phyloP scores from a whole-genome alignment of 2,797 vertebrate genomes.

The Sebastes melanostomus region DNA sequence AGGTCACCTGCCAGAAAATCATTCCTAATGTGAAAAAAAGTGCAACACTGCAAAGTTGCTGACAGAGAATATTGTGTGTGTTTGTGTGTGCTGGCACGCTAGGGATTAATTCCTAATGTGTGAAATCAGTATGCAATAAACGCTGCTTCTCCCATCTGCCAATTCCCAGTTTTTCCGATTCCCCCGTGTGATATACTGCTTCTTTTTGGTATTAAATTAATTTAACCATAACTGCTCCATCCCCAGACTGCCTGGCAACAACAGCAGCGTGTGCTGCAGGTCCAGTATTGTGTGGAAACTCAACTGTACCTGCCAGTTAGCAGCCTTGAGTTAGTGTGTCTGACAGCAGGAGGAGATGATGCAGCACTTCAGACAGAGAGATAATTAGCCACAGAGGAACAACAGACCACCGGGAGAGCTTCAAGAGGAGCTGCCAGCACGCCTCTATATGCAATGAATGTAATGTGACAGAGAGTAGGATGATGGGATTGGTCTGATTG shows the following conservation, averaged over 20 bases:
- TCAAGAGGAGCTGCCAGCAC: conserved; percentile 11
- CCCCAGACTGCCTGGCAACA: conserved; percentile 30
- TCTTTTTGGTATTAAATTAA: conserved; percentile 33
- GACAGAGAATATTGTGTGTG: not conserved
- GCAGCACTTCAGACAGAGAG: conserved; percentile 49
- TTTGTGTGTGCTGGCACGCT: not conserved
- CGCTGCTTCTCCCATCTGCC: not conserved
- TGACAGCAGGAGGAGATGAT: conserved; percentile 59
- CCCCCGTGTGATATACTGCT: not conserved
- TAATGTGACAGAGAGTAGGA: not conserved
- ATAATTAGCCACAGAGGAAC: conserved; percentile 63
- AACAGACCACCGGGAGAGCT: conserved; percentile 22
- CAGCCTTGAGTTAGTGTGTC: conserved; percentile 20
- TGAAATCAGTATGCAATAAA: conserved; percentile 34
- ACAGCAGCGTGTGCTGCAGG: not conserved
- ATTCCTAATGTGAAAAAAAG: not conserved
- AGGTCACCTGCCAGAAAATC: conserved; percentile 2
- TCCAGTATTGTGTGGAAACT: conserved; percentile 29
- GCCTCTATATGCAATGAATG: not conserved
- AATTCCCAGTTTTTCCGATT: conserved; percentile 6
- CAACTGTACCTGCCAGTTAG: conserved; percentile 9
- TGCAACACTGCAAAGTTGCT: not conserved
- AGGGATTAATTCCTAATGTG: conserved; percentile 9
- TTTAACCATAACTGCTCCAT: conserved; percentile 15
- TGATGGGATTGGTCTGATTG: conserved; percentile 38